Conservation (phyloP, 2,888 invertebrate genomes). For the Polia nebulosa region DNA sequence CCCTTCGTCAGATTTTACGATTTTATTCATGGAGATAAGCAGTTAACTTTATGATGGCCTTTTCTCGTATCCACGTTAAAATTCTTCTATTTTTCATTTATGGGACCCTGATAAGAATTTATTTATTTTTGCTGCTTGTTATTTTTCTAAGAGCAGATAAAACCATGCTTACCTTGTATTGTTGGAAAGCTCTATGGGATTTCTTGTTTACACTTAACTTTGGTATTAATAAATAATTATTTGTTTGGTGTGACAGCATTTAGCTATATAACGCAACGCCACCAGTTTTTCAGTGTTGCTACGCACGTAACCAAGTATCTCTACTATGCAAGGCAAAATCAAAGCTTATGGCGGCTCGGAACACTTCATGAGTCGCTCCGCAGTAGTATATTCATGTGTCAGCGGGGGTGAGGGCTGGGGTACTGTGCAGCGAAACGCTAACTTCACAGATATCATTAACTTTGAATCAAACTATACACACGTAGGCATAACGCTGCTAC, state of each 20-base stretch:
- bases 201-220: background rate
- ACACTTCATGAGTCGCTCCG: too few relatives aligned
- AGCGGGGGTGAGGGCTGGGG: too few relatives aligned
- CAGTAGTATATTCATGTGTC: too few relatives aligned
- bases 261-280: too few relatives aligned
- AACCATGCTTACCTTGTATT: background rate
- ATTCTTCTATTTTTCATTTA: conserved; percentile 36
- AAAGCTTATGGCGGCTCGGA: too few relatives aligned
- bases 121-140: conserved; percentile 23
- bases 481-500: background rate
- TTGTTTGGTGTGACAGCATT: too few relatives aligned
- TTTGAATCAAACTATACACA: too few relatives aligned
- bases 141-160: background rate
- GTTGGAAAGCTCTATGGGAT: background rate
- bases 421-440: too few relatives aligned
- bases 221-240: background rate
- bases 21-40: conserved; percentile 50
- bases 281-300: background rate
- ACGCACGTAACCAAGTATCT: background rate
- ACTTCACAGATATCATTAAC: too few relatives aligned
- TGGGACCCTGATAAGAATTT: conserved; percentile 19
- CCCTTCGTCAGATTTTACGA: conserved; percentile 44
- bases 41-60: conserved; percentile 33
- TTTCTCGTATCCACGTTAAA: conserved; percentile 30
- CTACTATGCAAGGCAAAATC: too few relatives aligned